Evolutionary conservation across 2,113 vertebrate species (phyloP).

Genomic region (Phalacrocorax pelagicus): DNA sequence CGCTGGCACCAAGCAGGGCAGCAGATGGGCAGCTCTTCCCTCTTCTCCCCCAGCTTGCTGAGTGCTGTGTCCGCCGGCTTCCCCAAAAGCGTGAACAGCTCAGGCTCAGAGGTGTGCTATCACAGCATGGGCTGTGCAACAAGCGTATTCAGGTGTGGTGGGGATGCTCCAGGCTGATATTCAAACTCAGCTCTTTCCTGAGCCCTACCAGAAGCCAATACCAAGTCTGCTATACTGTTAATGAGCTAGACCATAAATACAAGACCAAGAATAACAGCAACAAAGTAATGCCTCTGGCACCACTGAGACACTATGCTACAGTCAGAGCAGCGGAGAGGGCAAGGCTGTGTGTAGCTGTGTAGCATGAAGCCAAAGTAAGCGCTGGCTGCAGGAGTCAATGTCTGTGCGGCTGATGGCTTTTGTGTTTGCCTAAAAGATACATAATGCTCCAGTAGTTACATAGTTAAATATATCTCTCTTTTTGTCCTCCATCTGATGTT

Average conservation of each 20-base stretch:
- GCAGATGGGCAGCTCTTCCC: not conserved
- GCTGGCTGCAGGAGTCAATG: not conserved
- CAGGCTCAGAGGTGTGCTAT: not conserved
- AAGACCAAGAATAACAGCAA: not conserved
- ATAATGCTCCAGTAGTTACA: not conserved
- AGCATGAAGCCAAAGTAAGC: not conserved
- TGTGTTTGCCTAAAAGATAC: not conserved
- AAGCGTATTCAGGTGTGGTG: no score
- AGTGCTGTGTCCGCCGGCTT: not conserved
- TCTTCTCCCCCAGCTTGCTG: not conserved
- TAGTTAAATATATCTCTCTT: not conserved
- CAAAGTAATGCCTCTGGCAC: not conserved
- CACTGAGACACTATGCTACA: not conserved
- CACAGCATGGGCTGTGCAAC: not conserved
- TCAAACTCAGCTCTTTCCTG: not conserved
- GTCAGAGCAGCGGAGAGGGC: not conserved
- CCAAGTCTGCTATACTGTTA: not conserved
- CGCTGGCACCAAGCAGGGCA: not conserved
- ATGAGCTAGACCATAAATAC: not conserved
- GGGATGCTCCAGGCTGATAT: not conserved
- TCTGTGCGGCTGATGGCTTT: not conserved
- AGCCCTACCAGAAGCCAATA: not conserved
- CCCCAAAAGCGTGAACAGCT: not conserved
- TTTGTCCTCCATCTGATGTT: slow-evolving; percentile 16
- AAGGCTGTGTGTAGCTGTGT: not conserved